A percentile compares a stretch with the other conserved stretches of the same genome.
Conservation (phyloP, 2,797 vertebrate species). For the Macropus fuliginosus region DNA sequence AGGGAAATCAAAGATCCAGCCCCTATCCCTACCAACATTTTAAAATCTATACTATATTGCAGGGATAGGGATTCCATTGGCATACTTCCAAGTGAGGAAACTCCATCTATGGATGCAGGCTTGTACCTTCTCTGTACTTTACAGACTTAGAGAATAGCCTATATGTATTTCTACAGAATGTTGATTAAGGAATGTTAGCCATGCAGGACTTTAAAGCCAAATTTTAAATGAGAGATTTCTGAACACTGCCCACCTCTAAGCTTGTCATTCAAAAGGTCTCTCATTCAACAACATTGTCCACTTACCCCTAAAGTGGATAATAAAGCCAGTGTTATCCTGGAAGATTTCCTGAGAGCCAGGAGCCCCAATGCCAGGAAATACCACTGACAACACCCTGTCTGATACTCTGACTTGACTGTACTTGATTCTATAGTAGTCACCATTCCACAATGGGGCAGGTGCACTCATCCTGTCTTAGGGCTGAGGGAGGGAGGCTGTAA, state of each 20-base stretch:
- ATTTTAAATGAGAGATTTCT: not conserved
- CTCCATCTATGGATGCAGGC: not conserved
- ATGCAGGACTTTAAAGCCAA: not conserved
- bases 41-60: not conserved
- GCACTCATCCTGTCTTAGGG: not conserved
- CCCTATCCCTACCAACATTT: not conserved
- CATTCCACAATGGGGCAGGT: not conserved
- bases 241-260: not conserved
- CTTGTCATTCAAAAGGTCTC: not conserved
- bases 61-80: not conserved
- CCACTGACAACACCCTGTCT: conserved; percentile 1
- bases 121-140: not conserved
- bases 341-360: not conserved
- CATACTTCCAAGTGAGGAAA: not conserved
- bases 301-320: not conserved
- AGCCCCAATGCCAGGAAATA: not conserved
- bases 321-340: not conserved
- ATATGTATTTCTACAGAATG: not conserved
- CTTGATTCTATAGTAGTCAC: not conserved
- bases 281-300: not conserved
- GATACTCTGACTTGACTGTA: not conserved
- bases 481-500: not conserved
- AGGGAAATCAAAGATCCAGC: not conserved
- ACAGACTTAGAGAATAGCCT: not conserved
- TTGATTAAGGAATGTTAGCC: not conserved